phyloP scores from a whole-genome alignment of 2,888 invertebrate species.

The Limnephilus marmoratus region DNA sequence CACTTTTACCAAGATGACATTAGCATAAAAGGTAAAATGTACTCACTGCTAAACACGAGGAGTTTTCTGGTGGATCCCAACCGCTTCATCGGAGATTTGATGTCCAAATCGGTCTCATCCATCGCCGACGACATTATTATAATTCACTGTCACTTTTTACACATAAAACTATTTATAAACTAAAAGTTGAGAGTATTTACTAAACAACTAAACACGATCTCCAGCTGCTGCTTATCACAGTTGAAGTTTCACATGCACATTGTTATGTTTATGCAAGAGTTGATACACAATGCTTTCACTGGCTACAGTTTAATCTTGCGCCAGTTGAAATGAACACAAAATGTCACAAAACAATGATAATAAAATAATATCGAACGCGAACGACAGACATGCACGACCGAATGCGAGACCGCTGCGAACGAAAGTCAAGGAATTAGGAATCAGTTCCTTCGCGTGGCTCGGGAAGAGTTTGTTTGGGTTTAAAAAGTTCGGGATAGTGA shows the following conservation, averaged over 20 bases:
- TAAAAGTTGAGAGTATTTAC: constrained; percentile 35
- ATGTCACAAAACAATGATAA: constrained; percentile 29
- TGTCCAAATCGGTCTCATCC: constrained; percentile 86
- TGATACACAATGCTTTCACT: constrained; percentile 55
- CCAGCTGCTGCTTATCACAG: constrained; percentile 33
- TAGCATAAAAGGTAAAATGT: constrained; percentile 20
- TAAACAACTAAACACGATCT: constrained; percentile 4
- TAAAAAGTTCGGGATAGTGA: constrained; percentile 51
- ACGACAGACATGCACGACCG: background rate
- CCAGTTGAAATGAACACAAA: background rate
- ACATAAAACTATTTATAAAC: constrained; percentile 49
- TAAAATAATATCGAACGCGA: background rate
- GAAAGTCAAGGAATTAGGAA: constrained; percentile 34
- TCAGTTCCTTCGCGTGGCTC: constrained; percentile 14
- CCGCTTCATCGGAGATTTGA: constrained; percentile 88
- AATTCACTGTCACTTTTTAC: constrained; percentile 47
- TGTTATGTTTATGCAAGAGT: constrained; percentile 49
- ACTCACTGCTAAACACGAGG: constrained; percentile 88
- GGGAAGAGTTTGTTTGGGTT: constrained; percentile 32
- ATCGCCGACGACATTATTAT: constrained; percentile 71
- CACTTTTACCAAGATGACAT: background rate
- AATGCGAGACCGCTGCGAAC: constrained; percentile 11
- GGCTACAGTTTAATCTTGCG: background rate
- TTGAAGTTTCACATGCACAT: constrained; percentile 46
- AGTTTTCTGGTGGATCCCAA: constrained; percentile 89